Conservation (phyloP, 2,797 vertebrate species). For the Melanotaenia trifasciata region DNA sequence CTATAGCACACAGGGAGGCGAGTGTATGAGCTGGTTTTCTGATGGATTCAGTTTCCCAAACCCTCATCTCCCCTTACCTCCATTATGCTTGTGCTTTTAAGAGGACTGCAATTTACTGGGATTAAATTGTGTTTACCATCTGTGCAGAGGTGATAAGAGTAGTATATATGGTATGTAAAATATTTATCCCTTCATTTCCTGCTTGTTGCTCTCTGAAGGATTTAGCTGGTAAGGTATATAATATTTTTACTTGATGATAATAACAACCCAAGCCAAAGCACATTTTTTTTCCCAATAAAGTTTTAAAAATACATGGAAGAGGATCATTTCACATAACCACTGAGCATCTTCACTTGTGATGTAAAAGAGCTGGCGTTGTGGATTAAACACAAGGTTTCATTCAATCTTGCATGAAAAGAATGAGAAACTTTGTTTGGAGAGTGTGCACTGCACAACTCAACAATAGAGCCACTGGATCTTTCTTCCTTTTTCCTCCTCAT, state of each 20-base stretch:
- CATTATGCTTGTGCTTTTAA: background rate
- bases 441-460: constrained; percentile 5
- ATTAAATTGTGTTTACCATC: constrained; percentile 79
- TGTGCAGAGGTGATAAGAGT: constrained; percentile 76
- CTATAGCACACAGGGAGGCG: background rate
- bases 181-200: constrained; percentile 73
- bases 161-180: constrained; percentile 66
- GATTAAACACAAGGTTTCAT: background rate
- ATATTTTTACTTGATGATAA: background rate
- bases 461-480: background rate
- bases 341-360: background rate
- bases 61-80: background rate
- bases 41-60: background rate
- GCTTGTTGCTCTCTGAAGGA: constrained; percentile 30
- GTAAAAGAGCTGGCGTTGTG: background rate
- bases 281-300: background rate
- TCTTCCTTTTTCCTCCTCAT: constrained; percentile 1
- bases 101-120: constrained; percentile 59
- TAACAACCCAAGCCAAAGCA: background rate
- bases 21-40: background rate
- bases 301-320: background rate
- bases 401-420: background rate
- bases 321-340: background rate
- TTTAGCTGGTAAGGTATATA: background rate
- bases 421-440: background rate